Evolutionary conservation across 1,140 invertebrate species (phyloP).

Genomic region (Papilio xuthus): DNA sequence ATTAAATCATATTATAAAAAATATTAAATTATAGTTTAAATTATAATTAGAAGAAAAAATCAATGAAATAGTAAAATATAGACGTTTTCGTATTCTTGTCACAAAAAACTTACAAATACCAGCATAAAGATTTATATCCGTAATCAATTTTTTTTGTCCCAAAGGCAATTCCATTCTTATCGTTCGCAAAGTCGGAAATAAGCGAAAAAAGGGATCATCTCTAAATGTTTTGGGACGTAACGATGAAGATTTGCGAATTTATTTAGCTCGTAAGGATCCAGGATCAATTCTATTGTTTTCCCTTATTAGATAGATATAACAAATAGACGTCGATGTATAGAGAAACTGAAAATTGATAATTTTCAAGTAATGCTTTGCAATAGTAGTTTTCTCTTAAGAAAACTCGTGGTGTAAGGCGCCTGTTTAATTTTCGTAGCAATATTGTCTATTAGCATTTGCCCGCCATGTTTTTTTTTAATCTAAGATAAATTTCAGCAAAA

Average conservation of each 20-base stretch:
- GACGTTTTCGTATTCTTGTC: background rate
- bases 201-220: conserved; percentile 26
- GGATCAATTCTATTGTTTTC: conserved; percentile 11
- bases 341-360: background rate
- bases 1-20: no score
- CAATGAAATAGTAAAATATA: background rate
- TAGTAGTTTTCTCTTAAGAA: no score
- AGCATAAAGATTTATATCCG: conserved; percentile 15
- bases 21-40: no score
- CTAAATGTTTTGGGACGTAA: conserved; percentile 24
- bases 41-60: background rate
- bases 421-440: background rate
- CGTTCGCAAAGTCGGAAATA: conserved; percentile 17
- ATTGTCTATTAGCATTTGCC: background rate
- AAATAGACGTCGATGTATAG: background rate
- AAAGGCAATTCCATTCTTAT: conserved; percentile 14
- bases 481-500: no score
- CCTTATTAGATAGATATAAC: conserved; percentile 12
- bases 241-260: conserved; percentile 24
- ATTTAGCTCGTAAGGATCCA: conserved; percentile 8
- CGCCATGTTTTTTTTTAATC: background rate
- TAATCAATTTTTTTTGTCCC: conserved; percentile 24
- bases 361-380: background rate
- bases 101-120: conserved; percentile 14
- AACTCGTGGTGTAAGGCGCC: background rate